These are phyloP conservation scores for Cheilinus undulatus DNA, from an alignment of 2,113 vertebrate genomes.

Conservation along the genomic window DNA sequence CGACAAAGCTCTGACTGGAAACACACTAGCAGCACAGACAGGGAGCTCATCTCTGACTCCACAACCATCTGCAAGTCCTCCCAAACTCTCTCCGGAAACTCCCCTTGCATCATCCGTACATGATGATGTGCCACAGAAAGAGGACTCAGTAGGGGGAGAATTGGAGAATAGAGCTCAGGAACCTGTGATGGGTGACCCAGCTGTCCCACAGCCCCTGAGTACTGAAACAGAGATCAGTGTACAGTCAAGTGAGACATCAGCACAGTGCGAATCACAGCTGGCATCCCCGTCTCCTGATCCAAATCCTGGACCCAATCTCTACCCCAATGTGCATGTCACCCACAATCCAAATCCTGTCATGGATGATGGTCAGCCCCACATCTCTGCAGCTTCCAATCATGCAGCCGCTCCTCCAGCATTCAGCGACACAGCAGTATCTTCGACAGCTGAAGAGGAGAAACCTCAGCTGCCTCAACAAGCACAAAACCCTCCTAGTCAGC, in stretches of 20 bases:
- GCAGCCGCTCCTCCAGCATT: slow-evolving; percentile 16
- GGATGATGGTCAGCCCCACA: slow-evolving; percentile 38
- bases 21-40: slow-evolving; percentile 11
- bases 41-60: background rate
- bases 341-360: slow-evolving; percentile 58
- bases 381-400: background rate
- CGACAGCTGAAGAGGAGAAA: slow-evolving; percentile 39
- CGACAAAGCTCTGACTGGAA: slow-evolving; percentile 64
- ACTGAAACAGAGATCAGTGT: slow-evolving; percentile 44
- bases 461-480: slow-evolving; percentile 50
- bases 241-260: slow-evolving; percentile 27
- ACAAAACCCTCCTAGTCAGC: slow-evolving; percentile 36
- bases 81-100: slow-evolving; percentile 10
- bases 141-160: slow-evolving; percentile 22
- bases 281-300: slow-evolving; percentile 56
- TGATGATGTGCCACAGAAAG: slow-evolving; percentile 10
- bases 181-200: background rate
- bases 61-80: slow-evolving; percentile 18
- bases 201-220: slow-evolving; percentile 16
- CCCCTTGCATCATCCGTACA: slow-evolving; percentile 14
- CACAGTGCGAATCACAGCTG: slow-evolving; percentile 18
- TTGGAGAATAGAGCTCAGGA: slow-evolving; percentile 24
- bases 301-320: slow-evolving; percentile 74
- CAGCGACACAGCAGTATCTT: background rate
- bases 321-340: slow-evolving; percentile 68